Evolutionary conservation across 2,797 vertebrate genomes (phyloP).

Genomic region (Acanthurus tractus): DNA sequence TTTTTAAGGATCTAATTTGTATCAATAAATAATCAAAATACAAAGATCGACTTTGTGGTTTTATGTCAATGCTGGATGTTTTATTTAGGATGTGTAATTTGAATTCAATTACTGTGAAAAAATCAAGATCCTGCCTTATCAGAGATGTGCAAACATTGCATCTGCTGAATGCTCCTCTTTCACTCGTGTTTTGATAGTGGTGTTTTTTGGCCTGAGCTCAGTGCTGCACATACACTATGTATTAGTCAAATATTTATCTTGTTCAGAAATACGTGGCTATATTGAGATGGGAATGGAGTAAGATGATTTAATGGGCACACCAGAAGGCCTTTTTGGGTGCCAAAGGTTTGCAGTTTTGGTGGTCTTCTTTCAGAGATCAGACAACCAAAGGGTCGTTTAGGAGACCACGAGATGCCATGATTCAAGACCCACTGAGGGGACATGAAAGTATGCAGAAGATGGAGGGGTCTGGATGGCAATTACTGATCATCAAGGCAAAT

Average conservation of each 20-base stretch:
- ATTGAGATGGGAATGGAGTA: constrained; percentile 83
- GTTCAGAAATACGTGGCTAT: constrained; percentile 85
- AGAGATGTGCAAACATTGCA: constrained; percentile 68
- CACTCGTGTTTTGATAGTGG: constrained; percentile 75
- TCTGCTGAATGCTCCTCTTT: constrained; percentile 84
- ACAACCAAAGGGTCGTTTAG: constrained; percentile 76
- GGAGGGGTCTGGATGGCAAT: constrained; percentile 73
- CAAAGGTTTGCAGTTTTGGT: constrained; percentile 83
- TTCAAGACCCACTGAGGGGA: constrained; percentile 80
- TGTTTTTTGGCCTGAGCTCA: constrained; percentile 82
- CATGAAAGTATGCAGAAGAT: constrained; percentile 80
- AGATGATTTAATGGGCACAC: constrained; percentile 87
- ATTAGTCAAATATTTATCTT: constrained; percentile 89
- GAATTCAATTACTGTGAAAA: constrained; percentile 53
- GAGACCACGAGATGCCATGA: constrained; percentile 76
- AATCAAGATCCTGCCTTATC: constrained; percentile 68
- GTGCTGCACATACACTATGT: constrained; percentile 83
- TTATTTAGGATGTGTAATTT: constrained; percentile 54
- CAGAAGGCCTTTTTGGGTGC: constrained; percentile 75
- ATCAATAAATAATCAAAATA: constrained; percentile 51
- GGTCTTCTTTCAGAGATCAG: constrained; percentile 82
- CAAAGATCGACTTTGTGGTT: constrained; percentile 35
- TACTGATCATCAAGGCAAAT: constrained; percentile 77
- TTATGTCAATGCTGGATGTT: constrained; percentile 34
- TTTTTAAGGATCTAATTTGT: constrained; percentile 40